Evolutionary conservation across 2,113 vertebrate species (phyloP), one percentile per base, ranked within the genome.

Genomic region (Misgurnus anguillicaudatus): DNA sequence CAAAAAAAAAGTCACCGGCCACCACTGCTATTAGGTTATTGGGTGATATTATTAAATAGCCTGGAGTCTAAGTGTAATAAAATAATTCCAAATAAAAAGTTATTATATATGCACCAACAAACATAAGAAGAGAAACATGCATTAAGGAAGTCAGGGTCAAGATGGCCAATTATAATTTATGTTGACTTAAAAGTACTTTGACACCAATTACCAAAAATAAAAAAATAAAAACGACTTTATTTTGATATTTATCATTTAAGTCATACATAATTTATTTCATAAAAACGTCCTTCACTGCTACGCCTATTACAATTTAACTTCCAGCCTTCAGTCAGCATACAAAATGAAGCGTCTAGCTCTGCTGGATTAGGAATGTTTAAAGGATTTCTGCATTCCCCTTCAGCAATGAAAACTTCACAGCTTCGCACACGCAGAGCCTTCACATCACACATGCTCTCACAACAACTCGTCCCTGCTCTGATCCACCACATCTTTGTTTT

Each of bases 391-490:
- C 42, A 63, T 68, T 79, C 17, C 70, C 75, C 70, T 55, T 67
- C 5, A 13, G 69, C 64, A 36, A 31, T 73, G n/a, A 31, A 58
- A 71, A 42, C 67, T n/a, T 68, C 42, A 19, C 41, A n/a, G 62
- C 53, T 74, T 6, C 45, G 21, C 57, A 60, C 53, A 47, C 57
- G 61, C 58, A 60, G 55, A 51, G 39, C 31, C 71, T 75, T 60
- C 14, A 36, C 75, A 10, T 42, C 53, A 78, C 68, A 84, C 45
- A 69, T 14, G 68, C 45, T 21, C 42, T 78, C 63, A 61, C 47
- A 69, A 80, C 75, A 57, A 41, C 60, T 47, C 75, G 75, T 78
- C 64, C 53, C 24, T 41, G 47, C 79, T 81, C 63, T 75, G 83
- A 84, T 81, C 79, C 53, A n/a, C 17, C 53, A 57, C 53, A 57